phyloP scores from a whole-genome alignment of 2,888 invertebrate genomes.

The Gryllus longicercus region DNA sequence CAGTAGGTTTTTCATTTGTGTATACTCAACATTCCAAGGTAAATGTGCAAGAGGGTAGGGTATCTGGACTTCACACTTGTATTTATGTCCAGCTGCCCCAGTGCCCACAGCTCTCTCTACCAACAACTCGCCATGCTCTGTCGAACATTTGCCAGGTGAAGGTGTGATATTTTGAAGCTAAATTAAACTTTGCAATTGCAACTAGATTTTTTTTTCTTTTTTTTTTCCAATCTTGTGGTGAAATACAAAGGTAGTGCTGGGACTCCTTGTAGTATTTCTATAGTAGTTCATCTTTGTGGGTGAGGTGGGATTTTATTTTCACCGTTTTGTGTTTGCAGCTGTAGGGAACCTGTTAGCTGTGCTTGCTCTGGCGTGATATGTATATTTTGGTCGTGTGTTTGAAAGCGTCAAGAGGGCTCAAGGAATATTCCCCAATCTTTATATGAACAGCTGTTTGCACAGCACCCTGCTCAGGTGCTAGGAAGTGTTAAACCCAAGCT shows the following conservation, averaged over 20 bases:
- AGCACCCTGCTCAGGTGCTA: not conserved
- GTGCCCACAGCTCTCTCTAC: constrained; percentile 2
- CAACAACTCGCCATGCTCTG: not conserved
- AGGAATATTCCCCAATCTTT: not conserved
- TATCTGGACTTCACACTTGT: constrained; percentile 4
- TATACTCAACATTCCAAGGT: constrained; percentile 24
- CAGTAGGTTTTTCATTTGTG: not conserved
- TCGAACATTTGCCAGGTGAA: not conserved
- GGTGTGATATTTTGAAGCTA: not conserved
- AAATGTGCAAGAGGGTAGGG: not conserved
- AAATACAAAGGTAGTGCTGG: not conserved
- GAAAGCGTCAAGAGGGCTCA: not conserved
- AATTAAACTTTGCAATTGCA: constrained; percentile 11
- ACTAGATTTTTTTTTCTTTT: not conserved
- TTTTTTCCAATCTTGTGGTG: not conserved
- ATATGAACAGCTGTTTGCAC: constrained; percentile 1
- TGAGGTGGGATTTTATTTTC: not conserved
- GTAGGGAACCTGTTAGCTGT: not conserved
- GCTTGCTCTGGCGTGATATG: not conserved
- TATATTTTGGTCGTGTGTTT: not conserved
- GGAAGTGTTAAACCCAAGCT: not conserved
- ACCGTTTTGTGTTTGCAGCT: not conserved
- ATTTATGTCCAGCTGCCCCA: not conserved
- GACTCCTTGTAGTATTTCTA: not conserved
- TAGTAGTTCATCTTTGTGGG: not conserved